A percentile compares a stretch with the other conserved stretches of the same genome.
Evolutionary conservation across 2,888 invertebrate genomes (phyloP).

Genomic region (Drosophila formosana): DNA sequence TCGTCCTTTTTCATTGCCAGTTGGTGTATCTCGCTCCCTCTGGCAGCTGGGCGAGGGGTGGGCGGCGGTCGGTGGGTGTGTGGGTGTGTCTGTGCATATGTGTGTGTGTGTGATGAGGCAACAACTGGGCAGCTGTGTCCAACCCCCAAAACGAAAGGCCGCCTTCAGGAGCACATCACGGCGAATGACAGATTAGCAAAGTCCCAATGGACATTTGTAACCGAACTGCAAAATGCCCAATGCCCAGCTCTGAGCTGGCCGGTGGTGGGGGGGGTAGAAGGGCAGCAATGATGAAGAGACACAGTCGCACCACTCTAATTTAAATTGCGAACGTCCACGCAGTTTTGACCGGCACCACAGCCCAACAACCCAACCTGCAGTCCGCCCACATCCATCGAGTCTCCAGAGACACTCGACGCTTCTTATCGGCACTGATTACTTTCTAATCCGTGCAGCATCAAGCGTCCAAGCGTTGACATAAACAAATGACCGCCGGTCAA

Average conservation of each 20-base stretch:
- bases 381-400: slow-evolving; percentile 11
- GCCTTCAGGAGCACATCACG: slow-evolving; percentile 79
- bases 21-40: slow-evolving; percentile 47
- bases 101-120: slow-evolving; percentile 38
- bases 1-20: slow-evolving; percentile 77
- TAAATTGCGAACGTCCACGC: slow-evolving; percentile 67
- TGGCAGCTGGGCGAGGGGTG: slow-evolving; percentile 15
- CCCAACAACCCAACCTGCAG: background rate
- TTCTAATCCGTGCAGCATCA: slow-evolving; percentile 80
- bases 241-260: slow-evolving; percentile 14
- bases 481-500: slow-evolving; percentile 76
- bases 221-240: slow-evolving; percentile 70
- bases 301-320: slow-evolving; percentile 61
- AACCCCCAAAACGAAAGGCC: slow-evolving; percentile 61
- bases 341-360: slow-evolving; percentile 56
- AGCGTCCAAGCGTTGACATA: slow-evolving; percentile 74
- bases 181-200: slow-evolving; percentile 83
- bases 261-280: slow-evolving; percentile 11
- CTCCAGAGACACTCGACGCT: slow-evolving; percentile 64
- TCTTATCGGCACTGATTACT: slow-evolving; percentile 81
- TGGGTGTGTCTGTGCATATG: slow-evolving; percentile 17
- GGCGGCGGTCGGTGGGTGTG: slow-evolving; percentile 17
- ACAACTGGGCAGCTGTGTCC: slow-evolving; percentile 21
- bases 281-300: slow-evolving; percentile 20
- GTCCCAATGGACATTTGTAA: slow-evolving; percentile 83